Conservation (phyloP, 2,797 vertebrate species). For the Crypturellus tataupa region DNA sequence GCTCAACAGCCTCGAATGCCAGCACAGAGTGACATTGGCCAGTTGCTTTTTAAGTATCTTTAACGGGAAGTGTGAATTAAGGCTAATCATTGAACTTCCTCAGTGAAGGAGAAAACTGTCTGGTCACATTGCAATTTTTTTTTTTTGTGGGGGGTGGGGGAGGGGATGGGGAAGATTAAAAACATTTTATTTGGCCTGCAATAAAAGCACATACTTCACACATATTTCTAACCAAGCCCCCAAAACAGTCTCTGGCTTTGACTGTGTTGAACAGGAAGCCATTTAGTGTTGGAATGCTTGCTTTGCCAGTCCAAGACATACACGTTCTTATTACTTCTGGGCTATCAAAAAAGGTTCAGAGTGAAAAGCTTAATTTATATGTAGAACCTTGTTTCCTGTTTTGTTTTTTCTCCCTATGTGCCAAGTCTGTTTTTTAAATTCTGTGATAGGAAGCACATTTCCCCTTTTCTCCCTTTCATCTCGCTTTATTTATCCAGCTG, state of each 20-base stretch:
- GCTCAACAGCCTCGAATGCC: constrained; percentile 42
- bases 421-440: constrained; percentile 81
- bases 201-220: constrained; percentile 89
- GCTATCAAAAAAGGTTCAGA: constrained; percentile 82
- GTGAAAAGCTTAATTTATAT: constrained; percentile 87
- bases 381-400: constrained; percentile 82
- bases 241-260: constrained; percentile 87
- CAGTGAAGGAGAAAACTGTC: constrained; percentile 80
- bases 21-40: constrained; percentile 58
- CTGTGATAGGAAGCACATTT: constrained; percentile 83
- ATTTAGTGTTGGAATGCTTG: constrained; percentile 94
- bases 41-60: constrained; percentile 72
- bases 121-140: constrained; percentile 76
- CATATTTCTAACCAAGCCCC: constrained; percentile 91
- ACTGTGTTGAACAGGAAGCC: constrained; percentile 94
- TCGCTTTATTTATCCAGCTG: constrained; percentile 83
- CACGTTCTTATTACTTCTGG: constrained; percentile 85
- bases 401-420: constrained; percentile 72
- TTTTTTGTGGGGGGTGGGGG: constrained; percentile 6
- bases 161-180: constrained; percentile 74
- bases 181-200: constrained; percentile 94
- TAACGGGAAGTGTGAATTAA: constrained; percentile 75
- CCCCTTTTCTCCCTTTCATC: constrained; percentile 56
- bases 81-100: constrained; percentile 80
- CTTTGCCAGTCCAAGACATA: constrained; percentile 88